These are phyloP conservation scores for Spinus olivaceus DNA, from an alignment of 2,797 vertebrate species.

Conservation along the genomic window DNA sequence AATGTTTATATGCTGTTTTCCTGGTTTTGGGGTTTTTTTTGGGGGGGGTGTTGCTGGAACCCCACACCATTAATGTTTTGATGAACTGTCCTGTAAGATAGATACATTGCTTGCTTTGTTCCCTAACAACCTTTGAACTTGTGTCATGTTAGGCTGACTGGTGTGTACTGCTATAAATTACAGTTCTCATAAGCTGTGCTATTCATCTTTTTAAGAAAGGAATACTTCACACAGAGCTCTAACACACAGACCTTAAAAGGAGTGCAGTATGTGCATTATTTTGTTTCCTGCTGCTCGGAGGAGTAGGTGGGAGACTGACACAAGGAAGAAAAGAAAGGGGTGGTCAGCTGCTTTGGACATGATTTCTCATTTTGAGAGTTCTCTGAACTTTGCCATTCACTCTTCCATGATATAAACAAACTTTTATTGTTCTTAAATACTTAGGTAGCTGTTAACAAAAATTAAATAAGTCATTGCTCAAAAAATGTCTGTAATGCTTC, in stretches of 20 bases:
- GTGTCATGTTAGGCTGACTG: neutral
- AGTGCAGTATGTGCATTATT: neutral
- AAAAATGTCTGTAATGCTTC: slow-evolving; percentile 72
- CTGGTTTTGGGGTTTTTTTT: neutral
- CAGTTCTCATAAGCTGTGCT: neutral
- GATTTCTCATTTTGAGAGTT: neutral
- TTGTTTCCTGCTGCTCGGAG: neutral
- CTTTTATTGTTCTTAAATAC: slow-evolving; percentile 70
- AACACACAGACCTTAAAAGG: slow-evolving; percentile 6
- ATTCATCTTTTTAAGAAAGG: slow-evolving; percentile 6
- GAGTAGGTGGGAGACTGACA: neutral
- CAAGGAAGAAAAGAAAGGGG: neutral
- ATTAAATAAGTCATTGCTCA: slow-evolving; percentile 73
- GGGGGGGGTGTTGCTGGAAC: neutral
- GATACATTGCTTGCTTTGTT: slow-evolving; percentile 13
- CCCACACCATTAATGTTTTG: neutral
- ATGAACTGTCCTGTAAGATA: slow-evolving; percentile 15
- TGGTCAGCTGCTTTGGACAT: neutral
- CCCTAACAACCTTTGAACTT: neutral
- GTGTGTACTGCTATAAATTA: neutral
- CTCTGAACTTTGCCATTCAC: slow-evolving; percentile 22
- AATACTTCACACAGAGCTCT: neutral
- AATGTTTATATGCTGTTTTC: neutral
- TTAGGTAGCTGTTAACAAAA: slow-evolving; percentile 73
- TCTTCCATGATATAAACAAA: slow-evolving; percentile 49